Conservation (phyloP, 2,113 vertebrate genomes). For the Forbesichthys papilliferus region DNA sequence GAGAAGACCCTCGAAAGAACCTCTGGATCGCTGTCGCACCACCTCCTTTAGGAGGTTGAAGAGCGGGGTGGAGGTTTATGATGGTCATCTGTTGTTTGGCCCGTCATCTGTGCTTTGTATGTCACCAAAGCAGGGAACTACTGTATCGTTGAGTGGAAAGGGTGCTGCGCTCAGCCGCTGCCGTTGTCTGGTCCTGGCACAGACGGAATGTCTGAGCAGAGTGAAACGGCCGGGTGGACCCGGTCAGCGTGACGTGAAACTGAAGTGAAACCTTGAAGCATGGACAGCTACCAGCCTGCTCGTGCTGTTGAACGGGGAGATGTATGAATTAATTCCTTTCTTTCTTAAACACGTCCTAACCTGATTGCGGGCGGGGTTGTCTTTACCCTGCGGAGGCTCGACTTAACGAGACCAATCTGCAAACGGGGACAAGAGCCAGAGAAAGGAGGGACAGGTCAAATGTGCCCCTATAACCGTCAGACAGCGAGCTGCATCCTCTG, state of each 20-base stretch:
- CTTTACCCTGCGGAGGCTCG: slow-evolving; percentile 44
- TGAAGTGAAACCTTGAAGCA: slow-evolving; percentile 64
- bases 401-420: slow-evolving; percentile 40
- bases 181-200: no score
- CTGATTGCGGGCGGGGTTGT: slow-evolving; percentile 23
- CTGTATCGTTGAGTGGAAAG: no score
- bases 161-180: no score
- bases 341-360: slow-evolving; percentile 40
- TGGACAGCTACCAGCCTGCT: slow-evolving; percentile 21
- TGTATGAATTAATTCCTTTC: neutral
- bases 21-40: no score
- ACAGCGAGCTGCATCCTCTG: slow-evolving; percentile 31
- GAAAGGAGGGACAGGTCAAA: slow-evolving; percentile 43
- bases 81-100: no score
- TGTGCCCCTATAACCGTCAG: slow-evolving; percentile 16
- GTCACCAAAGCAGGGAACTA: no score
- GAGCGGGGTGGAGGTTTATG: no score
- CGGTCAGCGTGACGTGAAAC: neutral
- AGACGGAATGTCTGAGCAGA: no score
- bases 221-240: no score
- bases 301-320: slow-evolving; percentile 20
- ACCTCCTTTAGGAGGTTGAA: no score
- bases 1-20: no score
- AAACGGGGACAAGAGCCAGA: slow-evolving; percentile 27
- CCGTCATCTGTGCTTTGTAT: no score